Conservation (phyloP, 2,797 vertebrate species). For the Smutsia temminckii region DNA sequence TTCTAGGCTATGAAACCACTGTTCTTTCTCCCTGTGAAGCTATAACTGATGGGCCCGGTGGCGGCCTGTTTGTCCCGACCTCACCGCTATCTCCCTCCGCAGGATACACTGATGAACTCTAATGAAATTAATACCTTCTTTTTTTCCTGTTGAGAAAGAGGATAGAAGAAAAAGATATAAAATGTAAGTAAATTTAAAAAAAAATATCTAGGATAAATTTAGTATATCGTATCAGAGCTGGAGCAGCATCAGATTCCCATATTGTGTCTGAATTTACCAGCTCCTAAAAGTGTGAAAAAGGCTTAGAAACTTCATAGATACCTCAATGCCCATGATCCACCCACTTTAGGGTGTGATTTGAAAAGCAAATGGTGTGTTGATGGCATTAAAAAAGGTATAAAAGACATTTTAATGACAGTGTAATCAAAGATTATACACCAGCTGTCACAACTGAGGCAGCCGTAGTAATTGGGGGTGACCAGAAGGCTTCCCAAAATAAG, state of each 20-base stretch:
- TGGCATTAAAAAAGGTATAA: slow-evolving; percentile 71
- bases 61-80: not conserved
- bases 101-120: not conserved
- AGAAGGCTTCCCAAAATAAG: slow-evolving; percentile 77
- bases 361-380: slow-evolving; percentile 76
- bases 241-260: slow-evolving; percentile 41
- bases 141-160: not conserved
- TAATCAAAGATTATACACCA: slow-evolving; percentile 77
- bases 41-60: not conserved
- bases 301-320: slow-evolving; percentile 68
- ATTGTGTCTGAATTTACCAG: slow-evolving; percentile 64
- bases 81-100: slow-evolving; percentile 10
- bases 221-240: slow-evolving; percentile 7
- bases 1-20: not conserved
- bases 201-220: slow-evolving; percentile 38
- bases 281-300: slow-evolving; percentile 63
- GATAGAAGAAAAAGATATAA: not conserved
- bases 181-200: slow-evolving; percentile 16
- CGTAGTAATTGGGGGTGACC: slow-evolving; percentile 74
- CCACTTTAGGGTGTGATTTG: slow-evolving; percentile 63
- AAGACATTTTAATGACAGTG: slow-evolving; percentile 77
- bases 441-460: slow-evolving; percentile 74
- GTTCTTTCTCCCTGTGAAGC: not conserved
- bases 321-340: slow-evolving; percentile 55
- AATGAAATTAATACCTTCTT: slow-evolving; percentile 1